These are phyloP conservation scores for Danio albolineatus DNA, from an alignment of 2,797 vertebrate species.

Conservation along the genomic window DNA sequence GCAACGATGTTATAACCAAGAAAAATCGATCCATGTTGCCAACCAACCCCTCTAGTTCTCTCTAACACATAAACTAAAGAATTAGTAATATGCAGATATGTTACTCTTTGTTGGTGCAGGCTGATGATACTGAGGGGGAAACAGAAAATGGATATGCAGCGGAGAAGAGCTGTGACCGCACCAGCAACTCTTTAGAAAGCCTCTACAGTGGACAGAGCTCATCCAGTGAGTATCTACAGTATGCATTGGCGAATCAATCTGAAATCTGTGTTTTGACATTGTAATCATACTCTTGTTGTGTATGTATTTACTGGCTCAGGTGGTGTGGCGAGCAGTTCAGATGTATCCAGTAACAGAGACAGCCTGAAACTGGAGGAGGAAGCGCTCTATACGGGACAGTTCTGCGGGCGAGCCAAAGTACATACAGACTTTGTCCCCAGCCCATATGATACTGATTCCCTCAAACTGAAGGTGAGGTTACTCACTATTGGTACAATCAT, in stretches of 20 bases:
- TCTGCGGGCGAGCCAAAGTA: slow-evolving; percentile 92
- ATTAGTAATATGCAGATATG: slow-evolving; percentile 19
- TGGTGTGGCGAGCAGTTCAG: slow-evolving; percentile 89
- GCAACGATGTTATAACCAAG: background rate
- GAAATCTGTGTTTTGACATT: background rate
- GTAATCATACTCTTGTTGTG: slow-evolving; percentile 29
- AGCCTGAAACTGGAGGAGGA: slow-evolving; percentile 89
- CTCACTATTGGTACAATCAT: no score
- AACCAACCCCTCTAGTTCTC: background rate
- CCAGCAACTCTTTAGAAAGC: slow-evolving; percentile 90
- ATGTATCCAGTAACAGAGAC: slow-evolving; percentile 86
- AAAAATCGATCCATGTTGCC: background rate
- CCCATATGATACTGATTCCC: slow-evolving; percentile 94
- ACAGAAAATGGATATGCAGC: slow-evolving; percentile 69
- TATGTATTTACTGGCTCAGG: slow-evolving; percentile 74
- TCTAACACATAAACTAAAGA: background rate
- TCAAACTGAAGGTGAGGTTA: slow-evolving; percentile 92
- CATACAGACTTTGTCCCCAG: slow-evolving; percentile 97
- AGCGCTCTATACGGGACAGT: slow-evolving; percentile 84
- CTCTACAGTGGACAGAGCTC: slow-evolving; percentile 89
- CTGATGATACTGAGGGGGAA: slow-evolving; percentile 83
- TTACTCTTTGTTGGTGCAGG: slow-evolving; percentile 69
- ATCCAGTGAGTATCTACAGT: slow-evolving; percentile 86
- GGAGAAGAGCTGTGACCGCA: slow-evolving; percentile 78
- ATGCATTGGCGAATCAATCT: background rate